Evolutionary conservation across 2,888 invertebrate species (phyloP).

Genomic region (Lasiommata megera): DNA sequence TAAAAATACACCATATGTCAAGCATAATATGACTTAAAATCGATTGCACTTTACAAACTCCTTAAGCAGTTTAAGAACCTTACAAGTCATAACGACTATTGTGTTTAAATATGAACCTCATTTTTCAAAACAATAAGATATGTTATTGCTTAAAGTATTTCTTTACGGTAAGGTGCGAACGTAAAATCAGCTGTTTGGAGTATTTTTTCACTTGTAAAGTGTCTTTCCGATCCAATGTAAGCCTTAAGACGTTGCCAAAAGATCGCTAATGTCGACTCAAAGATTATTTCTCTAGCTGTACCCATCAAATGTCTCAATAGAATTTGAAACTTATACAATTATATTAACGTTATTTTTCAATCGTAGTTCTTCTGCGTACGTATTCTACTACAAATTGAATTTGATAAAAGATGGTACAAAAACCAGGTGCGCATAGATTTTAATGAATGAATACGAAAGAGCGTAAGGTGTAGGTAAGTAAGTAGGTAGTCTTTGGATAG

Average conservation of each 20-base stretch:
- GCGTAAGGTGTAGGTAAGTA: background rate
- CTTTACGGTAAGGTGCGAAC: constrained; percentile 57
- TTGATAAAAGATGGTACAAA: background rate
- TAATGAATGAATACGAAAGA: background rate
- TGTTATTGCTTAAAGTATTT: constrained; percentile 31
- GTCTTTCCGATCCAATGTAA: constrained; percentile 30
- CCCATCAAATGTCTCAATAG: background rate
- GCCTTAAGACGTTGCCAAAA: constrained; percentile 26
- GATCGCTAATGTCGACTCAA: background rate
- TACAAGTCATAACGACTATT: constrained; percentile 10
- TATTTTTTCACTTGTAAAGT: constrained; percentile 29
- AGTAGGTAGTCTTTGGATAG: background rate
- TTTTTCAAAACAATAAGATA: constrained; percentile 18
- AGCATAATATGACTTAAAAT: constrained; percentile 25
- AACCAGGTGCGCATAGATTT: background rate
- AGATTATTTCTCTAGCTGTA: background rate
- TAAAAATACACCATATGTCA: constrained; percentile 34
- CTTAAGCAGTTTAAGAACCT: constrained; percentile 21
- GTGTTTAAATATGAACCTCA: constrained; percentile 3
- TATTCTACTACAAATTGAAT: background rate
- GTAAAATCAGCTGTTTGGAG: constrained; percentile 66
- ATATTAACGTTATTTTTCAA: background rate
- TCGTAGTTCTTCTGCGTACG: too few relatives aligned
- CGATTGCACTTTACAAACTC: constrained; percentile 9
- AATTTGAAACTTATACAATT: background rate